Percentiles rank a stretch among this genome's conserved stretches.
These are phyloP conservation scores for Galagoides demidoff DNA, from an alignment of 2,797 vertebrate species.

Conservation along the genomic window DNA sequence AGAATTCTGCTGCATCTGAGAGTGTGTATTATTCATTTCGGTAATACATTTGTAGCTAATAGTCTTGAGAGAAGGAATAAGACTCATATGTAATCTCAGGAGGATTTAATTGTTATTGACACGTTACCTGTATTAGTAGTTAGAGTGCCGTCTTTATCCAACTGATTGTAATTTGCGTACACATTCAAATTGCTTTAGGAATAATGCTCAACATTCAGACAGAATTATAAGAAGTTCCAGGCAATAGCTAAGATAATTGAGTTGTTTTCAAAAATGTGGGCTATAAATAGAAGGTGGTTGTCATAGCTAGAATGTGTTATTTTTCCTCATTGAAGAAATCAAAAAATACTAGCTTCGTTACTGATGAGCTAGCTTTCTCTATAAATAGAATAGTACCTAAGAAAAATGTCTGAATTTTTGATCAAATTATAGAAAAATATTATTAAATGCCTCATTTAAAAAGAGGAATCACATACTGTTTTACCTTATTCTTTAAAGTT, in stretches of 20 bases:
- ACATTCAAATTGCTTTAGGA: not conserved
- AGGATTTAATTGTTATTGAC: constrained; percentile 57
- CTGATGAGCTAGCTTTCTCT: not conserved
- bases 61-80: constrained; percentile 30
- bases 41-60: not conserved
- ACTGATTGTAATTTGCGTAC: constrained; percentile 22
- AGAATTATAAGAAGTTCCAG: constrained; percentile 14
- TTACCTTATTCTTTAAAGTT: constrained; percentile 33
- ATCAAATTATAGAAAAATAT: constrained; percentile 4
- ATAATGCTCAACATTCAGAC: not conserved
- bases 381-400: constrained; percentile 11
- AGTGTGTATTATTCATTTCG: not conserved
- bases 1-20: not conserved
- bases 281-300: not conserved
- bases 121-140: constrained; percentile 50
- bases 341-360: not conserved
- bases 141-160: not conserved
- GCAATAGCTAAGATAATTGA: constrained; percentile 35
- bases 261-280: constrained; percentile 17
- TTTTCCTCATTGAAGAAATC: not conserved
- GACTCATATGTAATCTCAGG: not conserved
- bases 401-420: not conserved
- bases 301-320: constrained; percentile 5
- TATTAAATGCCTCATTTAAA: constrained; percentile 14
- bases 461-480: not conserved